These are phyloP conservation scores for Hirtodrosophila confusa DNA, from an alignment of 2,888 invertebrate genomes.

Conservation along the genomic window DNA sequence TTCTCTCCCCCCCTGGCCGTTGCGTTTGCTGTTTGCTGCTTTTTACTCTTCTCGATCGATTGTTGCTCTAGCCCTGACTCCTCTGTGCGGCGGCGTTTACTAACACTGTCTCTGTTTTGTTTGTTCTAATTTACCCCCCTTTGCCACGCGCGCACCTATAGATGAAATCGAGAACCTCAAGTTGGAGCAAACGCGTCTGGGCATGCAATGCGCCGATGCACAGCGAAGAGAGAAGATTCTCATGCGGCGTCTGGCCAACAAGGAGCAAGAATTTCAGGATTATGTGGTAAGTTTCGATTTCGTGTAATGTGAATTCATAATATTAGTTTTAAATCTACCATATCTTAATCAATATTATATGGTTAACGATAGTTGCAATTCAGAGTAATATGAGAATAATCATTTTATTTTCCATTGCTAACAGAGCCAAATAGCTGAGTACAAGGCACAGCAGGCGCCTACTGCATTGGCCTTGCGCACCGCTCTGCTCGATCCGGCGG, in stretches of 20 bases:
- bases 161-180: conserved; percentile 83
- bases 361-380: too few species aligned
- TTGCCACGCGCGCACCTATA: conserved; percentile 38
- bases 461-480: conserved; percentile 90
- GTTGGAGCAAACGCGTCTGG: conserved; percentile 91
- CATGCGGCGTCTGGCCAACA: conserved; percentile 95
- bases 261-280: conserved; percentile 98
- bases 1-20: conserved; percentile 5
- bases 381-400: too few species aligned
- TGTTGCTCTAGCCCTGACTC: conserved; percentile 6
- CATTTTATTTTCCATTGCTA: not conserved
- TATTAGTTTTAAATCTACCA: too few species aligned
- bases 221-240: conserved; percentile 96
- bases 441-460: conserved; percentile 95
- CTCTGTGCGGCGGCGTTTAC: conserved; percentile 7
- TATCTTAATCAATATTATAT: too few species aligned
- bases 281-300: conserved; percentile 90
- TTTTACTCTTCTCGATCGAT: conserved; percentile 32
- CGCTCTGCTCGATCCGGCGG: conserved; percentile 96
- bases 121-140: conserved; percentile 18
- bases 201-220: conserved; percentile 93
- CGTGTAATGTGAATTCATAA: too few species aligned
- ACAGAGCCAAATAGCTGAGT: conserved; percentile 96
- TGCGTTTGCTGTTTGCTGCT: conserved; percentile 58
- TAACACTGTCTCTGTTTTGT: conserved; percentile 29